A percentile compares a stretch with the other conserved stretches of the same genome.
Evolutionary conservation across 2,113 vertebrate species (phyloP).

Genomic region (Tauraco erythrolophus): DNA sequence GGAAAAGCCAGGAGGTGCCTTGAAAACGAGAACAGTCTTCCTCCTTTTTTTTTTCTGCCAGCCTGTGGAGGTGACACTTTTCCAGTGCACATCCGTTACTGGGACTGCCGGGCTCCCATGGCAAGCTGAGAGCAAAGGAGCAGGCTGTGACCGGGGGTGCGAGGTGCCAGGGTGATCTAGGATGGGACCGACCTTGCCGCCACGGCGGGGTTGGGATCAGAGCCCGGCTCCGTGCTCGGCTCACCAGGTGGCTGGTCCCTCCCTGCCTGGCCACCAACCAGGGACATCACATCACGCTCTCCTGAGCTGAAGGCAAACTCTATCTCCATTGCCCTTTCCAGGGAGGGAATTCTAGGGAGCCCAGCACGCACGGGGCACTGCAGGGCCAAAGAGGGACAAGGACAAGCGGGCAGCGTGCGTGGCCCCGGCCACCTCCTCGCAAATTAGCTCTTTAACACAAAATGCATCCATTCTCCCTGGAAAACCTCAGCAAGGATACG

Average conservation of each 20-base stretch:
- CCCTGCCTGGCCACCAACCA: background rate
- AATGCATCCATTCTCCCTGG: background rate
- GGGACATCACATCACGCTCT: slow-evolving; percentile 1
- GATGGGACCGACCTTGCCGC: background rate
- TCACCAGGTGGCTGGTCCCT: background rate
- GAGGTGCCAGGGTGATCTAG: background rate
- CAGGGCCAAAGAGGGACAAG: background rate
- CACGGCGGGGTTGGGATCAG: rapidly evolving
- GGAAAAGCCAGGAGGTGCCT: background rate
- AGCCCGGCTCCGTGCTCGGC: background rate
- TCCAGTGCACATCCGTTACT: background rate
- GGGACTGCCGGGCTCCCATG: rapidly evolving
- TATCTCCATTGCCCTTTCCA: background rate
- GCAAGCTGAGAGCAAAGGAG: background rate
- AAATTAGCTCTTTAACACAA: background rate
- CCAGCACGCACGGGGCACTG: rapidly evolving
- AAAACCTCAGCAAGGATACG: background rate
- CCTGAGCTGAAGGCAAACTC: background rate
- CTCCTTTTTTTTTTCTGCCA: background rate
- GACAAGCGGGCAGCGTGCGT: rapidly evolving
- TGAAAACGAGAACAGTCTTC: background rate
- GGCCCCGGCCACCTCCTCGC: background rate
- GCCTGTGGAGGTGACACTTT: background rate
- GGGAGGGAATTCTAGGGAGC: background rate
- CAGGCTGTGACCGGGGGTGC: background rate